Conservation (phyloP, 2,797 vertebrate species). For the Aratinga solstitialis region DNA sequence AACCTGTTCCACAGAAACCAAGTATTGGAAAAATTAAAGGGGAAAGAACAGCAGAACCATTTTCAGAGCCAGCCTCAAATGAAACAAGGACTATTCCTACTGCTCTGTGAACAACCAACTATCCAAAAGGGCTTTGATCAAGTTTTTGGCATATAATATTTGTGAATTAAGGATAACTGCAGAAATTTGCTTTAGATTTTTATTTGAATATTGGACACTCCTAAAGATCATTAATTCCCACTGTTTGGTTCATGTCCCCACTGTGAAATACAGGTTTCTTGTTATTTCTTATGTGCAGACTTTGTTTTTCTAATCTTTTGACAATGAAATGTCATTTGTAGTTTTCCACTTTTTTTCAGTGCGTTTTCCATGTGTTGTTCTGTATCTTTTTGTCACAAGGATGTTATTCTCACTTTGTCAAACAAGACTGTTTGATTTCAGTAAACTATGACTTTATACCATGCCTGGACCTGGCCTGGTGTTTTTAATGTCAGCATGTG, state of each 20-base stretch:
- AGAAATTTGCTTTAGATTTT: background rate
- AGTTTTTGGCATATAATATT: background rate
- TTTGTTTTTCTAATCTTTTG: background rate
- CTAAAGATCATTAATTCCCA: background rate
- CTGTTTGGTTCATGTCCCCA: background rate
- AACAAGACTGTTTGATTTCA: background rate
- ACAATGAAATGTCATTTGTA: background rate
- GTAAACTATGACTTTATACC: background rate
- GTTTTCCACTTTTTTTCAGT: background rate
- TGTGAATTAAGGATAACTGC: background rate
- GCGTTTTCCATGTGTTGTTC: background rate
- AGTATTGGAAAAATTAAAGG: slow-evolving; percentile 69
- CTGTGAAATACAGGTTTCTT: background rate
- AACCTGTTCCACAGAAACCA: slow-evolving; percentile 68
- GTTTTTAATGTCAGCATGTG: background rate
- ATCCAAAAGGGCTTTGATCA: background rate
- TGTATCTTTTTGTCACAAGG: background rate
- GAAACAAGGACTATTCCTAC: background rate
- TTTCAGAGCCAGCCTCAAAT: slow-evolving; percentile 1
- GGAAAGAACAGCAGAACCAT: slow-evolving; percentile 23
- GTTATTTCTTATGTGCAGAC: background rate
- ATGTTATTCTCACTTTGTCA: background rate
- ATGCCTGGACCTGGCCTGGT: background rate
- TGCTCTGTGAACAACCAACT: background rate
- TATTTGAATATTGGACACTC: background rate